Conservation (phyloP, 2,888 invertebrate species). For the Yponomeuta sedellus region DNA sequence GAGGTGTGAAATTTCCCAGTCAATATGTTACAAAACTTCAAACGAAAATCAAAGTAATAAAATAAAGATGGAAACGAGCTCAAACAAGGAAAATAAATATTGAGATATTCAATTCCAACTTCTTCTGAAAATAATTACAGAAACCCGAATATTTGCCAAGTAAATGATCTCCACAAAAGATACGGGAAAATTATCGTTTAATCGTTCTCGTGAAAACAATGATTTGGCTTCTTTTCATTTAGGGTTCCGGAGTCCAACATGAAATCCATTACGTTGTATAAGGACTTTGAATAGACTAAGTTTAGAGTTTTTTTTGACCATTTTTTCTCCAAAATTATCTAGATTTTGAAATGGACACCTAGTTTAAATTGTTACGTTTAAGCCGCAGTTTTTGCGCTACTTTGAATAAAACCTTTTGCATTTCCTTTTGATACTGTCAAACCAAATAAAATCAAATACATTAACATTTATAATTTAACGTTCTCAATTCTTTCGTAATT, state of each 20-base stretch:
- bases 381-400: too few species aligned
- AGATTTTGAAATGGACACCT: too few species aligned
- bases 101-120: neutral
- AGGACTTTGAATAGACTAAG: too few species aligned
- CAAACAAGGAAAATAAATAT: neutral
- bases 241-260: neutral
- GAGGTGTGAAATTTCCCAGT: neutral
- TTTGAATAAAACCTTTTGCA: too few species aligned
- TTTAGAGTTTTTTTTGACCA: too few species aligned
- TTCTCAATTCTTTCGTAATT: too few species aligned
- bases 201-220: neutral
- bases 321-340: too few species aligned
- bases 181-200: neutral
- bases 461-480: too few species aligned
- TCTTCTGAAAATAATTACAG: neutral
- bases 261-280: too few species aligned
- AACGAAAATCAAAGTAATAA: neutral
- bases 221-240: neutral
- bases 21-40: neutral
- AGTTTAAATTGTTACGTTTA: too few species aligned
- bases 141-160: neutral
- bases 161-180: neutral
- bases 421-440: too few species aligned
- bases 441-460: too few species aligned
- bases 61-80: neutral